These are phyloP conservation scores for Atta colombica DNA, from an alignment of 1,140 invertebrate species.

Conservation along the genomic window DNA sequence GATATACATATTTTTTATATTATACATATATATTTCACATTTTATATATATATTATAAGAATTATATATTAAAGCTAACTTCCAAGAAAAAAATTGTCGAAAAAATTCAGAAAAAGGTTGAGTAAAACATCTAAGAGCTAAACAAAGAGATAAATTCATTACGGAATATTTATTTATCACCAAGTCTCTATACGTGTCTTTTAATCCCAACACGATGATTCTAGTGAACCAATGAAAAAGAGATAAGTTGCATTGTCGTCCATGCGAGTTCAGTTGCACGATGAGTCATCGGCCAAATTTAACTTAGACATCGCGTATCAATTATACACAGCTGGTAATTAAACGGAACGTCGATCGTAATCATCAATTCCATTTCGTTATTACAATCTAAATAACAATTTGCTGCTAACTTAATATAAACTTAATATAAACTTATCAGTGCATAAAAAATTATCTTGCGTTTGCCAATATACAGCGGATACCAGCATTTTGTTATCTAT, in stretches of 20 bases:
- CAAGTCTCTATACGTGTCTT: not conserved
- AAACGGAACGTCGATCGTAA: constrained; percentile 29
- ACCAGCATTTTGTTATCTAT: constrained; percentile 19
- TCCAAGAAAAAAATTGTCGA: not conserved
- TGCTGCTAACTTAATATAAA: not conserved
- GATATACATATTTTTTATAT: not conserved
- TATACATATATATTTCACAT: not conserved
- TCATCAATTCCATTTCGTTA: not conserved
- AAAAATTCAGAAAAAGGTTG: not conserved
- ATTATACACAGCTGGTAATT: constrained; percentile 44
- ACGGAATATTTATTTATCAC: not conserved
- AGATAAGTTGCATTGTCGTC: constrained; percentile 51
- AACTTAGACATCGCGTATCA: constrained; percentile 25
- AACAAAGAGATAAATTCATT: not conserved
- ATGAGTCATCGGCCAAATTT: constrained; percentile 54
- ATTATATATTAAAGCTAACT: not conserved
- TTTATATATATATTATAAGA: not conserved
- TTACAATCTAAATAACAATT: not conserved
- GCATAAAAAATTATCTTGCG: not conserved
- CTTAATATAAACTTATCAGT: not conserved
- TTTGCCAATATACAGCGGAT: not conserved
- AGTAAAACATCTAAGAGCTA: not conserved
- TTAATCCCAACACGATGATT: constrained; percentile 8
- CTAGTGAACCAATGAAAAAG: constrained; percentile 23
- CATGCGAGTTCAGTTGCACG: constrained; percentile 22